Conservation (phyloP, 2,113 vertebrate genomes). For the Zosterops hypoxanthus region DNA sequence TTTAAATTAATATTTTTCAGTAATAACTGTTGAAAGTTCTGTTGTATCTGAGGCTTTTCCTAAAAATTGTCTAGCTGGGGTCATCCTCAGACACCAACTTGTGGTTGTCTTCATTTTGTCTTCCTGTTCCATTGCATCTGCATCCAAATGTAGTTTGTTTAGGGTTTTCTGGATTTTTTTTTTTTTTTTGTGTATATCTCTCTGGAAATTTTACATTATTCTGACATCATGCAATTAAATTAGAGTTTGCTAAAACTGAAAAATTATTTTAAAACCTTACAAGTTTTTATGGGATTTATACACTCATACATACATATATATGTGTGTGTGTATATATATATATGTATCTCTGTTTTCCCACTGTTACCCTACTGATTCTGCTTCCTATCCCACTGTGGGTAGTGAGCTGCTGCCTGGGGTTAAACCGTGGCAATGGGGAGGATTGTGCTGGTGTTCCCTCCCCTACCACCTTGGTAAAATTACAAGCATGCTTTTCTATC, state of each 20-base stretch:
- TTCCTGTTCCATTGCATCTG: background rate
- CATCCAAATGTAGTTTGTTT: background rate
- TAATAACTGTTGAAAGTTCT: background rate
- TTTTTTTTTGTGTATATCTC: too few species aligned
- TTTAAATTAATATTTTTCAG: background rate
- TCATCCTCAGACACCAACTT: background rate
- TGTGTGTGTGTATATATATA: too few species aligned
- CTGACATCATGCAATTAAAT: background rate
- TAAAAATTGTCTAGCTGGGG: background rate
- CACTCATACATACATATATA: background rate
- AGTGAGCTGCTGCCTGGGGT: background rate
- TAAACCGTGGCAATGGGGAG: background rate
- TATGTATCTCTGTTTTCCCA: background rate
- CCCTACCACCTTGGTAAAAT: background rate
- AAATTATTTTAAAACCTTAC: background rate
- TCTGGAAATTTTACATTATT: background rate
- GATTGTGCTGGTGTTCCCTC: background rate
- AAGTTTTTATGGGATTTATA: background rate
- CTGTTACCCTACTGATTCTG: background rate
- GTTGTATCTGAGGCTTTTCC: background rate
- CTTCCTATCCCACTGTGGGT: fast-evolving
- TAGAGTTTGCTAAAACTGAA: background rate
- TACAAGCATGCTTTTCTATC: background rate
- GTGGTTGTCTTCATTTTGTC: background rate
- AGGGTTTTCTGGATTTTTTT: background rate